Evolutionary conservation across 2,888 invertebrate genomes (phyloP), one percentile per base, ranked within the genome.

Genomic region (Ectobius pallidus): DNA sequence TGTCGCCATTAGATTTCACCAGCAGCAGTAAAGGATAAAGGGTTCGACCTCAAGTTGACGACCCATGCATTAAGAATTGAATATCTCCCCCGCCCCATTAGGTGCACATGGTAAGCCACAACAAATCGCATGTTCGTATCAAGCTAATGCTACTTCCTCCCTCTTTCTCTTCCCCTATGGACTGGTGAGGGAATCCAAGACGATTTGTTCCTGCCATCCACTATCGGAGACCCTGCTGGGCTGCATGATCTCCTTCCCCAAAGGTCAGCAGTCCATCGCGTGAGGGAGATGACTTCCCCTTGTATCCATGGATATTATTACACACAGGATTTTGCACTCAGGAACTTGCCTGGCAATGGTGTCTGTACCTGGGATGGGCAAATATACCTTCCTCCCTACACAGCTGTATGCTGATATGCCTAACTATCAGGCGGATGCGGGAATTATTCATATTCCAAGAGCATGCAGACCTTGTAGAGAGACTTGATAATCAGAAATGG

Each of bases 201-300:
- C 25, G 25, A 55, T 55, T 55, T 55, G 55, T 55, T 55, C 14
- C 55, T 25, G 55, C 55, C 55, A 55, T 22, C 22, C 25, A 22
- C 2, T 55, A 55, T 55, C 55, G 55, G 55, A 55, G 55, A 4
- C 55, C 55, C 55, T 55, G 55, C 55, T 55, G 55, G 3, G 55
- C 22, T 6, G 1, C 6, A 7, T 14, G 9, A 25, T 3, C 55
- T 22, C 20, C 49, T 49, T 20, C 55, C 25, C 11, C 4, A 55
- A 55, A 27, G 25, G 18, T 49, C 49, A 49, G 2, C 46, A 46
- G 46, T n/a, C 11, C 18, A 14, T 49, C 25, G 55, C 55, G 55
- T 55, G 55, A 16, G 22, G 22, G 16, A 2, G 55, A 55, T 55
- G 55, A 55, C 27, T 25, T 55, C 27, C 27, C 52, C 14, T 22